Evolutionary conservation across 64 coral and sea anemone species (phyloP), one percentile per base, ranked within the genome.

Genomic region (Montipora cactus): DNA sequence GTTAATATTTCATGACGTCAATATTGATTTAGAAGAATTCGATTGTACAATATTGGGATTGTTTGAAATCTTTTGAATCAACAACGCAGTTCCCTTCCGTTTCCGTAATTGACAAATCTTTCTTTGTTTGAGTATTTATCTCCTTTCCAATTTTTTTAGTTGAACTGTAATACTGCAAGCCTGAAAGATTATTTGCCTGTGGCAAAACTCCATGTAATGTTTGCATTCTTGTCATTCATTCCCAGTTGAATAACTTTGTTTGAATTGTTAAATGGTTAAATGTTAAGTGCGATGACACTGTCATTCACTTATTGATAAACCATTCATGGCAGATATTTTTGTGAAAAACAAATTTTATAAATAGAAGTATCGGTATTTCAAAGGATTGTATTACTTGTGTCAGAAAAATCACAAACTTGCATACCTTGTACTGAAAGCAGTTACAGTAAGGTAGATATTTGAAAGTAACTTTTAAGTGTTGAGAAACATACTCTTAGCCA

Each of bases 171-270:
- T 16, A 14, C 10, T 5, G 8, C 75, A 77, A 47, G 44, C 44
- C 7, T 45, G 6, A 8, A 8, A 11, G 11, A 57, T 77, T 44
- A 14, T 78, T 18, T 48, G 23, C 0, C 7, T 14, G 1, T 49
- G 47, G 15, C 47, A 2, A 50, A 48, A 78, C 46, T 78, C 76
- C 47, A 14, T 78, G 74, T 76, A 37, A 14, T 85, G 82, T 86
- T 72, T 51, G 19, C 82, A 86, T 86, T 71, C 16, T 86, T 86
- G 10, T 86, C 62, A 71, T 86, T 86, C 66, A 20, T 72, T 66
- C 44, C 15, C 18, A 72, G 66, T 86, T 51, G 45, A n/a, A 19
- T 47, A 49, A 71, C 3, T 57, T 67, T 47, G 44, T 68, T 84
- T 71, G 19, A 20, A 13, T 37, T 86, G 47, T 86, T 72, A 64